A percentile compares a stretch with the other conserved stretches of the same genome.
Conservation (phyloP, 2,113 vertebrate species). For the Archocentrus centrarchus region DNA sequence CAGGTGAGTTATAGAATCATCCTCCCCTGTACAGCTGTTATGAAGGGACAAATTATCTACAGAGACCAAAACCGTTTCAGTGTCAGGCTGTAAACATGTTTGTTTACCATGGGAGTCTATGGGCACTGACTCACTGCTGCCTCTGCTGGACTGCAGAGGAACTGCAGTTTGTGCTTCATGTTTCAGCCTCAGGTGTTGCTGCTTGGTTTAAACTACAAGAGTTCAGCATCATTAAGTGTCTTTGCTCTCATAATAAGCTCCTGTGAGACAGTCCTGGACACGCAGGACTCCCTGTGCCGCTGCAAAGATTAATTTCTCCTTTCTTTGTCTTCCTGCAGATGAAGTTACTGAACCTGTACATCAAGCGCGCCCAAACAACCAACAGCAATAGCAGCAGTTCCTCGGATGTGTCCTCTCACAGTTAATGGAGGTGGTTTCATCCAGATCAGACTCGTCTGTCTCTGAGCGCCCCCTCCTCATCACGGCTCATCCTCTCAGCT, state of each 20-base stretch:
- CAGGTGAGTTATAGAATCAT: neutral
- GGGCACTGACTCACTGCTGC: neutral
- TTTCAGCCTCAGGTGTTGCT: neutral
- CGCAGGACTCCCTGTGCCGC: neutral
- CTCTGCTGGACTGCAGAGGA: neutral
- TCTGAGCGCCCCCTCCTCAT: slow-evolving; percentile 60
- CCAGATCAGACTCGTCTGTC: slow-evolving; percentile 60
- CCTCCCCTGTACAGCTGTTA: neutral
- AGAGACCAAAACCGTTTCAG: neutral
- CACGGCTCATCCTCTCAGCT: slow-evolving; percentile 53
- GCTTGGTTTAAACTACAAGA: neutral
- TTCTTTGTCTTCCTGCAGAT: slow-evolving; percentile 69
- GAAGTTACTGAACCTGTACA: slow-evolving; percentile 93
- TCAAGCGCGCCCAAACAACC: slow-evolving; percentile 97
- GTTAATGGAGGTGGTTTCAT: slow-evolving; percentile 80
- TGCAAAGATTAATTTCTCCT: neutral
- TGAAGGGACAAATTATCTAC: neutral
- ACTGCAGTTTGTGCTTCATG: neutral
- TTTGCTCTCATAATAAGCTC: neutral
- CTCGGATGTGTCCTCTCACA: slow-evolving; percentile 96
- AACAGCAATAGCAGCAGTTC: slow-evolving; percentile 99
- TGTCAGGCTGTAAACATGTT: neutral
- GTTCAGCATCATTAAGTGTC: neutral
- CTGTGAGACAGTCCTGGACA: neutral
- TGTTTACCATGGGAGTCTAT: neutral